Evolutionary conservation across 2,113 vertebrate genomes (phyloP).

Genomic region (Periophthalmodon schlosseri): DNA sequence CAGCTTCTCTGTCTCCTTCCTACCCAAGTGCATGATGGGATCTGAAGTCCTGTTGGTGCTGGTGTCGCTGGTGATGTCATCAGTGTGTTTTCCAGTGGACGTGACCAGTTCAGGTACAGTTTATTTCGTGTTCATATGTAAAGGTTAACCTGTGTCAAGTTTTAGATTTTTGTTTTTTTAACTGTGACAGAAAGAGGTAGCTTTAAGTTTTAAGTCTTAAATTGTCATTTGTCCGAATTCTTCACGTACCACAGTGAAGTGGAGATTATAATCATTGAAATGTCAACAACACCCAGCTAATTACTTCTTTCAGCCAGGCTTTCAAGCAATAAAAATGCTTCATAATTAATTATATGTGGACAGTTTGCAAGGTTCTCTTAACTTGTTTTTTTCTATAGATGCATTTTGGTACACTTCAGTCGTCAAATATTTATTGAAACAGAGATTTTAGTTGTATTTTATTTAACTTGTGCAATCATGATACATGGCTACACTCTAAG

Average conservation of each 20-base stretch:
- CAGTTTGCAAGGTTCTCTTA: too few species aligned
- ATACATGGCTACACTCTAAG: too few species aligned
- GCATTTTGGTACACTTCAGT: background rate
- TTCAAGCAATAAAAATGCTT: background rate
- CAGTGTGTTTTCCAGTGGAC: conserved; percentile 16
- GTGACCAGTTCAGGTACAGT: conserved; percentile 35
- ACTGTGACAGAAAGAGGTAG: too few species aligned
- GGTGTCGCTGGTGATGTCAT: conserved; percentile 42
- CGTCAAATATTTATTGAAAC: too few species aligned
- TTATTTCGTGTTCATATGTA: background rate
- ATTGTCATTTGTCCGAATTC: background rate
- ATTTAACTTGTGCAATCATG: too few species aligned
- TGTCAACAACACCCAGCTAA: background rate
- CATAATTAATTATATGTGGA: background rate
- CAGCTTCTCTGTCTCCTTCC: background rate
- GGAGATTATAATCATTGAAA: background rate
- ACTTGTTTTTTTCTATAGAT: background rate
- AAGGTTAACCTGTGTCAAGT: background rate
- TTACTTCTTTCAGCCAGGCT: background rate
- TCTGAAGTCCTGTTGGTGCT: conserved; percentile 15
- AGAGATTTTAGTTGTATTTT: too few species aligned
- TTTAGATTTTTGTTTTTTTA: background rate
- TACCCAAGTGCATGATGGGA: conserved; percentile 54
- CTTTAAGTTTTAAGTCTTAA: background rate
- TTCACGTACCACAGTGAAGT: too few species aligned